phyloP scores from a whole-genome alignment of 2,113 vertebrate genomes.

The Tinamus guttatus region DNA sequence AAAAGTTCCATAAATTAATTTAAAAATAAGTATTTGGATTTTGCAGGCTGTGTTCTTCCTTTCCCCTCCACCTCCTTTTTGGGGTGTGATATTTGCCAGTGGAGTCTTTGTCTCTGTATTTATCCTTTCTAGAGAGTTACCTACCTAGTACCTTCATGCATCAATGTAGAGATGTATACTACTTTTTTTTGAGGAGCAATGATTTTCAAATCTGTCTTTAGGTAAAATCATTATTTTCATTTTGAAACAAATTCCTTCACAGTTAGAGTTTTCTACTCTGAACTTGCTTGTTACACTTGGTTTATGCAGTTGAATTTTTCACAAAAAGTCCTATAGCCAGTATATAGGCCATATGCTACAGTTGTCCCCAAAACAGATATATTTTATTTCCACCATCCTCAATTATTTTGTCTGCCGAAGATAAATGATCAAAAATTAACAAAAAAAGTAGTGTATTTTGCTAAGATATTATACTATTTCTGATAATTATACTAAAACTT shows the following conservation, averaged over 20 bases:
- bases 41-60: not conserved
- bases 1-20: not conserved
- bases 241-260: not conserved
- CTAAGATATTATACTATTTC: not conserved
- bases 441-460: slow-evolving; percentile 14
- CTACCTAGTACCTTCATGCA: not conserved
- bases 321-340: not conserved
- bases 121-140: not conserved
- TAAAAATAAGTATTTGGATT: not conserved
- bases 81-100: not conserved
- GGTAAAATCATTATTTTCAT: not conserved
- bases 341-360: not conserved
- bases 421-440: slow-evolving; percentile 20
- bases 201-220: not conserved
- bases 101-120: not conserved
- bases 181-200: not conserved
- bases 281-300: not conserved
- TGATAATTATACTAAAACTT: slow-evolving; percentile 25
- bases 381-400: not conserved
- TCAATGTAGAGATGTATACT: not conserved
- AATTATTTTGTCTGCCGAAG: slow-evolving; percentile 7
- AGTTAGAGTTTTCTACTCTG: not conserved
- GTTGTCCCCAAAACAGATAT: not conserved
- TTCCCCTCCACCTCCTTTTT: not conserved
- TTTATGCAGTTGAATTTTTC: not conserved